Evolutionary conservation across 2,888 invertebrate genomes (phyloP), one percentile per base, ranked within the genome.

Genomic region (Eupithecia dodoneata): DNA sequence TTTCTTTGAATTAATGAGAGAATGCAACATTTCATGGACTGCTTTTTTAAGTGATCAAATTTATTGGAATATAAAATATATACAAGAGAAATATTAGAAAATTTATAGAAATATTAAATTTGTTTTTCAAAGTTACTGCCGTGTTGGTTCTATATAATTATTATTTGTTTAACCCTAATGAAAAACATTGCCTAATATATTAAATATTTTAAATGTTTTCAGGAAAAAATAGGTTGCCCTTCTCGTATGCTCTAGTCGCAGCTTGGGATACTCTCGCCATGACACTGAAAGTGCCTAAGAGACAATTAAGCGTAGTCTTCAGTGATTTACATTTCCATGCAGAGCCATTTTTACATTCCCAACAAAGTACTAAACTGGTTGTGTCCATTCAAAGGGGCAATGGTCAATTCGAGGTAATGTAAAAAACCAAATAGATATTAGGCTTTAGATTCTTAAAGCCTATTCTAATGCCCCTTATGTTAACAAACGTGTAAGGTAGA

Each of bases 261-360:
- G 96, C 96, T 1, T 97, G 97, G 97, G 96, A 97, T 85, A 96
- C 96, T 0, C 87, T 97, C 12, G 96, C 96, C 0, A 93, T 96
- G 86, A 92, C 96, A 85, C 15, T 82, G 73, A 96, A 95, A 2
- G 91, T 95, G 9, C 88, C 95, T 4, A 96, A 94, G 82, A 96
- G 96, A 77, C 94, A 97, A 81, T 88, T 97, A 18, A 95, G 97
- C 0, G 97, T 98, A 2, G 94, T 96, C n/a, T 97, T 91, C 81
- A 97, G 75, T 91, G 96, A 85, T 92, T 97, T 87, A 96, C 97
- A 45, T 96, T 80, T 90, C 18, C 77, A 85, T 59, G 76, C 97
- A 0, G 96, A 96, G 79, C 93, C 98, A 63, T 93, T 96, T 10
- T 47, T 91, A 30, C 83, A 85, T 0, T 93, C 96, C 70, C 96